Percentiles rank a stretch among this genome's conserved stretches.
Evolutionary conservation across 2,113 vertebrate species (phyloP).

Genomic region (Planiliza haematocheilus): DNA sequence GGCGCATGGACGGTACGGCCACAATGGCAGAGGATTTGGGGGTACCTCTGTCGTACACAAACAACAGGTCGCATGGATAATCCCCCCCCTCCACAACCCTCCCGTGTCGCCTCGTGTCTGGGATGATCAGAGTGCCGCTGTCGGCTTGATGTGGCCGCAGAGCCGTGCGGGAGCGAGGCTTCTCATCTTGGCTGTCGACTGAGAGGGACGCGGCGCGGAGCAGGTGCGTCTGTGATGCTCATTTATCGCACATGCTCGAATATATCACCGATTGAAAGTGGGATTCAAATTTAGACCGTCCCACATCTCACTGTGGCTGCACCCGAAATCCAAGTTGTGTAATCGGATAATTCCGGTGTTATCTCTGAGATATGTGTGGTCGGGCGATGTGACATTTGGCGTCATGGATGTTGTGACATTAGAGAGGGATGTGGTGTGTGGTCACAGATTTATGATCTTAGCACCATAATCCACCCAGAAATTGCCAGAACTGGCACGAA

Average conservation of each 20-base stretch:
- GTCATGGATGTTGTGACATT: constrained; percentile 30
- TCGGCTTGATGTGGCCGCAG: constrained; percentile 67
- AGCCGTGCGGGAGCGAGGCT: constrained; percentile 54
- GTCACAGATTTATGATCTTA: constrained; percentile 16
- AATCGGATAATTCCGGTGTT: constrained; percentile 44
- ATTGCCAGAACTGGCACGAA: constrained; percentile 9
- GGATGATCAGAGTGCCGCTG: constrained; percentile 59
- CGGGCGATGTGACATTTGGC: constrained; percentile 48
- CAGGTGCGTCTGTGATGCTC: constrained; percentile 70
- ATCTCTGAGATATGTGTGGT: constrained; percentile 3
- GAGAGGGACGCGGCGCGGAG: constrained; percentile 64
- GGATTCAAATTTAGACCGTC: constrained; percentile 1
- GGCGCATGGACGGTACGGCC: constrained; percentile 57
- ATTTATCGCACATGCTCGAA: constrained; percentile 4
- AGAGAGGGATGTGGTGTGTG: background rate
- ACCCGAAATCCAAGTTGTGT: constrained; percentile 34
- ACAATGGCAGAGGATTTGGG: constrained; percentile 76
- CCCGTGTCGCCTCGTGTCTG: constrained; percentile 39
- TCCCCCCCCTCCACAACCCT: constrained; percentile 53
- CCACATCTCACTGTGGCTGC: constrained; percentile 5
- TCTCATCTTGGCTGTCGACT: constrained; percentile 60
- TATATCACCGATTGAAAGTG: background rate
- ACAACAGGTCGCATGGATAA: constrained; percentile 80
- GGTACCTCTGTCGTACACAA: constrained; percentile 54
- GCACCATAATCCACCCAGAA: constrained; percentile 24